These are phyloP conservation scores for Acrossocheilus wenchowensis DNA, from an alignment of 2,797 vertebrate genomes.

Conservation along the genomic window DNA sequence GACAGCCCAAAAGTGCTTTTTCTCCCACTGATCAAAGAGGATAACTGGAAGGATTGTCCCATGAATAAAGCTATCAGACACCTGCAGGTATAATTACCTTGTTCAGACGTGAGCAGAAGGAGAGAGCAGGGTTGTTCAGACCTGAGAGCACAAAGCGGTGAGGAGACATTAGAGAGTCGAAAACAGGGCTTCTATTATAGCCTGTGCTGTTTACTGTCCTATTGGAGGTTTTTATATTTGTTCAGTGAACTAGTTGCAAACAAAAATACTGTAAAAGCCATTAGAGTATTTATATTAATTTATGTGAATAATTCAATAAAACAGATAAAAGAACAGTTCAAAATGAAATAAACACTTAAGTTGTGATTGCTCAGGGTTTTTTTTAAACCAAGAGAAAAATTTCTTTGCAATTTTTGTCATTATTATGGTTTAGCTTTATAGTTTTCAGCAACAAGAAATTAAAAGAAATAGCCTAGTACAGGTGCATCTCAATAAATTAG, in stretches of 20 bases:
- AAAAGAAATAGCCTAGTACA: neutral
- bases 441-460: neutral
- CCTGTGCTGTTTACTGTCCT: conserved; percentile 19
- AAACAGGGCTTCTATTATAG: conserved; percentile 22
- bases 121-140: conserved; percentile 41
- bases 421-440: neutral
- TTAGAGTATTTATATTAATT: neutral
- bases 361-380: neutral
- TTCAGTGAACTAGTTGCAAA: conserved; percentile 29
- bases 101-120: conserved; percentile 54
- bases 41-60: conserved; percentile 54
- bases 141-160: conserved; percentile 31
- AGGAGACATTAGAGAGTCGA: conserved; percentile 33
- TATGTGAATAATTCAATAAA: conserved; percentile 1
- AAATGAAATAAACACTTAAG: neutral
- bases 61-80: conserved; percentile 61
- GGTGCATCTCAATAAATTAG: no score
- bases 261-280: neutral
- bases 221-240: conserved; percentile 20
- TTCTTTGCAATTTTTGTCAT: neutral
- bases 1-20: conserved; percentile 59
- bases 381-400: neutral
- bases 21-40: conserved; percentile 57
- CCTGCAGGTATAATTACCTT: conserved; percentile 57
- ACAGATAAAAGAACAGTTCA: neutral